Conservation (phyloP, 2,113 vertebrate genomes). For the Calyptommatus sinebrachiatus region DNA sequence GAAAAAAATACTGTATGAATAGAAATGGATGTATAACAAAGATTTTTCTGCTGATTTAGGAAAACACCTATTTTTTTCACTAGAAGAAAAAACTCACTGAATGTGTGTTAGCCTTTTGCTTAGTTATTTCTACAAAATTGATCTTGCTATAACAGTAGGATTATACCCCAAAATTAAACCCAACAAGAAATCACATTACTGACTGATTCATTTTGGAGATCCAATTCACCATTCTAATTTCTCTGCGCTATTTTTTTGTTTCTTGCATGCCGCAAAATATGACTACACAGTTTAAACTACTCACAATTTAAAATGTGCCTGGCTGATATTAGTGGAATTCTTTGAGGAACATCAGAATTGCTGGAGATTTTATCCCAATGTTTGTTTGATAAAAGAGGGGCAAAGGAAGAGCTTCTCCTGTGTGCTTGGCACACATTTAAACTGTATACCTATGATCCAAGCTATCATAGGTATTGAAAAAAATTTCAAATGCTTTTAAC, state of each 20-base stretch:
- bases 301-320: neutral
- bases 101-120: neutral
- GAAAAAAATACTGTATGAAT: constrained; percentile 71
- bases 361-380: neutral
- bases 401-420: neutral
- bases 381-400: neutral
- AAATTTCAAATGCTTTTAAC: neutral
- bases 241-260: constrained; percentile 26
- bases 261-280: constrained; percentile 21
- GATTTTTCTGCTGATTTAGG: constrained; percentile 44
- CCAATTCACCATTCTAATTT: constrained; percentile 6
- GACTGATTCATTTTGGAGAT: neutral
- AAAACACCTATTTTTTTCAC: constrained; percentile 52
- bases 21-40: constrained; percentile 71
- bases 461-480: neutral
- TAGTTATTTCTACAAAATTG: constrained; percentile 33
- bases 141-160: constrained; percentile 29
- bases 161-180: constrained; percentile 8
- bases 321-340: neutral
- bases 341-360: constrained; percentile 2
- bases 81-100: constrained; percentile 31
- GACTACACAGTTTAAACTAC: neutral
- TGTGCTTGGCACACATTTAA: neutral
- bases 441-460: neutral
- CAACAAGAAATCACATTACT: neutral